Base-by-base conservation (phyloP, 2,888 invertebrate species). In the Watsonalla binaria region DNA sequence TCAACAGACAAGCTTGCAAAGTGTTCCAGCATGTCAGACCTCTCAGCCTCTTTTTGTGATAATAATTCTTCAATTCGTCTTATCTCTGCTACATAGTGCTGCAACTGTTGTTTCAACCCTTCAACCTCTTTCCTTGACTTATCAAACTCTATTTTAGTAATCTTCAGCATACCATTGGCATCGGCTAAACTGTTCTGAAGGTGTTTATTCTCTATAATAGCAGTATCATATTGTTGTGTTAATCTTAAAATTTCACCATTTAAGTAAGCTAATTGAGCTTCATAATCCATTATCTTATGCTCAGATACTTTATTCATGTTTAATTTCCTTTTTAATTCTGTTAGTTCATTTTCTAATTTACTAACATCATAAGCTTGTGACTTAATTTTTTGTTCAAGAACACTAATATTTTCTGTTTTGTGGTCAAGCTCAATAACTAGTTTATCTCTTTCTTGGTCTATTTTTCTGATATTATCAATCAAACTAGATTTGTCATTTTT, bases 21-120 rank as follows among this genome's bases (percentile, higher is more conserved):
- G 65, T 96, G 95, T 72, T 96, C 95, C 66, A 96, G 76, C 93
- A 96, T 94, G 76, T 96, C 95, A 56, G 94, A 93, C 55, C 96
- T 92, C 83, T 96, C 96, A 57, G 93, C 93, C 84, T 96, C 96
- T 93, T 96, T 86, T 39, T 94, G 92, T 55, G 94, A 92, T 37
- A 96, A 88, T 55, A 96, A 82, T 68, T 96, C 96, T 80, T 96
- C 96, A 58, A 95, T 94, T 66, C 95, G 92, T 71, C 95, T 94
- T 13, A 96, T 94, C 90, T 96, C 96, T 66, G 93, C 93, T 6
- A 96, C 95, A 84, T 96, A 96, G 70, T 95, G 95, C 71, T 96
- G 95, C 57, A 96, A 81, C 74, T 96, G 95, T 59, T 93, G 92
- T 75, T 95, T 96, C 59, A 96, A 84, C 65, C 94, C 92, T 54